Evolutionary conservation across 2,113 vertebrate species (phyloP).

Genomic region (Ceuthmochares aereus): DNA sequence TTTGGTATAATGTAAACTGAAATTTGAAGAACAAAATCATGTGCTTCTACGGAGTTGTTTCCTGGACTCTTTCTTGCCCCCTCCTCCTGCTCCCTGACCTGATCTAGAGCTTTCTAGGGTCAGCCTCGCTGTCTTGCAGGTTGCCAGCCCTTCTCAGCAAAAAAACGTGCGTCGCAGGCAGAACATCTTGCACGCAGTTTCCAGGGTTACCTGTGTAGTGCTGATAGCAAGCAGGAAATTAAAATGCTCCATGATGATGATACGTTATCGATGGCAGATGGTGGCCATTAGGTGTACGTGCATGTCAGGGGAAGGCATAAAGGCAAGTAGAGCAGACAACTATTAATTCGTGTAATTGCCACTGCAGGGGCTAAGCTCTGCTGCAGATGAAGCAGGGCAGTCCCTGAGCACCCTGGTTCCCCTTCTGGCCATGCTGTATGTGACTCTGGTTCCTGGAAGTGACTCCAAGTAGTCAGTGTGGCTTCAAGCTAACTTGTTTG

Average conservation of each 20-base stretch:
- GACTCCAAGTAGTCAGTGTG: not conserved
- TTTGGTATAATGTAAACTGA: not conserved
- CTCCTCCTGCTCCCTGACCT: not conserved
- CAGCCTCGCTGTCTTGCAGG: not conserved
- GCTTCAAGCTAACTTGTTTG: not conserved
- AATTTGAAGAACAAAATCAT: not conserved
- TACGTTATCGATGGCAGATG: constrained; percentile 71
- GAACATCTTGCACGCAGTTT: constrained; percentile 62
- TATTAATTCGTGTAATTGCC: not conserved
- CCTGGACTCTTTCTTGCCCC: not conserved
- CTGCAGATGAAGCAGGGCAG: not conserved
- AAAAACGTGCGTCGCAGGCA: not conserved
- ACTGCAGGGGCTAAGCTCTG: not conserved
- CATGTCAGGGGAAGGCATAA: constrained; percentile 30
- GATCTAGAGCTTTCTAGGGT: not conserved
- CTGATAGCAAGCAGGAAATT: constrained; percentile 84
- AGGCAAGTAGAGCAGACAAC: constrained; percentile 15
- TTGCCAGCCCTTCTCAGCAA: not conserved
- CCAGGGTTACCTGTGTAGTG: constrained; percentile 79
- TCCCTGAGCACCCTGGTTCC: not conserved
- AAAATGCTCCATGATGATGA: constrained; percentile 71
- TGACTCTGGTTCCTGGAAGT: not conserved
- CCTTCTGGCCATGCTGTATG: not conserved
- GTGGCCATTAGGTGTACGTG: constrained; percentile 53
- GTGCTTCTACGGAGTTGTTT: not conserved